A percentile compares a stretch with the other conserved stretches of the same genome.
phyloP scores from a whole-genome alignment of 2,797 vertebrate species.

The Margarornis squamiger region DNA sequence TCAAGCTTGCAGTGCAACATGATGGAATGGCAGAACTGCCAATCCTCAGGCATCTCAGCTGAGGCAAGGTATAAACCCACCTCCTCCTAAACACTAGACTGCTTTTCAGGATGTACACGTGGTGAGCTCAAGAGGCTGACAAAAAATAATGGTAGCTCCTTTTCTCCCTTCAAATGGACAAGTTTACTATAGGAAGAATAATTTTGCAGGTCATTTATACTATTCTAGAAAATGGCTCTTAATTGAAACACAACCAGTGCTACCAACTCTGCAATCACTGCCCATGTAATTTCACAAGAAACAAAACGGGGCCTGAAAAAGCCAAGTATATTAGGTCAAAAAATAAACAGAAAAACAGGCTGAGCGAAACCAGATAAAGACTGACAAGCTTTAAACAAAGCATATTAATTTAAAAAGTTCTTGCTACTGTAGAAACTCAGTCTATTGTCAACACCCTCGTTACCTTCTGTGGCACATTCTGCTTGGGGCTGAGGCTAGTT shows the following conservation, averaged over 20 bases:
- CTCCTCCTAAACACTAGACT: background rate
- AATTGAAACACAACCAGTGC: background rate
- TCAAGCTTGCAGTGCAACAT: background rate
- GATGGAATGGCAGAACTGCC: background rate
- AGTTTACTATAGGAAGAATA: background rate
- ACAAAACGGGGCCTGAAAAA: background rate
- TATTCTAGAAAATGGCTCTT: background rate
- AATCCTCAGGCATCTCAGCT: background rate
- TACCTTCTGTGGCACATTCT: background rate
- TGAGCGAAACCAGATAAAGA: background rate
- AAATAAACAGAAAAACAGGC: background rate
- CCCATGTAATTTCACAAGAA: background rate
- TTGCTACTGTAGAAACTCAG: background rate
- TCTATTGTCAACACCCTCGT: fast-evolving
- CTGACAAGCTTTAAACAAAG: background rate
- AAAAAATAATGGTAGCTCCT: background rate
- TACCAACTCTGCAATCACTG: background rate
- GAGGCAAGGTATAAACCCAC: background rate
- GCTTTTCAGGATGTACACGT: background rate
- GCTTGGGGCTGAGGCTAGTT: background rate
- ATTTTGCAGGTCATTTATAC: background rate
- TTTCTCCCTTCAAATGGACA: background rate
- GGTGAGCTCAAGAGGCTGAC: background rate
- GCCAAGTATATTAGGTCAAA: background rate
- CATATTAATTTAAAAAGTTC: background rate